phyloP scores from a whole-genome alignment of 1,140 invertebrate species.

The Drosophila bocki region DNA sequence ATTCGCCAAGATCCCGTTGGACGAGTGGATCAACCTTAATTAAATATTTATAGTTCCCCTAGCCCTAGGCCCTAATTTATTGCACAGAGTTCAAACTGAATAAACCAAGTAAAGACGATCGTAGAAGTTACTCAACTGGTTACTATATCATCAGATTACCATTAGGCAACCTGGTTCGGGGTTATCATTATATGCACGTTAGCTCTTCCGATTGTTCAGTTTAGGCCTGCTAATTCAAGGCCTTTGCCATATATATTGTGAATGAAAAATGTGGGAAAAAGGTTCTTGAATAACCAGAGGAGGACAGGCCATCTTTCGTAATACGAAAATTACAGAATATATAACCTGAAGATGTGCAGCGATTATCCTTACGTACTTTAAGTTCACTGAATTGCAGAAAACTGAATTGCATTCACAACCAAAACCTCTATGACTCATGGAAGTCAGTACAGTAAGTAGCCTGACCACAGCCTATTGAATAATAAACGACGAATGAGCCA shows the following conservation, averaged over 20 bases:
- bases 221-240: conserved; percentile 45
- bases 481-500: conserved; percentile 29
- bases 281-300: background rate
- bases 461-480: conserved; percentile 30
- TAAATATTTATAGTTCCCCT: conserved; percentile 34
- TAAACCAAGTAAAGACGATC: conserved; percentile 43
- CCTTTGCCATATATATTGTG: conserved; percentile 23
- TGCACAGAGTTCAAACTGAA: conserved; percentile 59
- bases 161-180: conserved; percentile 39
- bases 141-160: conserved; percentile 38
- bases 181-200: conserved; percentile 65
- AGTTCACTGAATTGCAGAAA: background rate
- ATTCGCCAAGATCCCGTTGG: conserved; percentile 91
- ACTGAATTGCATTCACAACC: background rate
- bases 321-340: background rate
- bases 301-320: background rate
- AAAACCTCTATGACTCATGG: background rate
- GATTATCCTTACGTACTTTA: background rate
- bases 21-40: conserved; percentile 87
- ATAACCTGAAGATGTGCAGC: background rate
- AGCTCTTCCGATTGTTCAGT: conserved; percentile 14
- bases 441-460: background rate
- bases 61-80: conserved; percentile 69
- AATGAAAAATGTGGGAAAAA: conserved; percentile 34
- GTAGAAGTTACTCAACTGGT: conserved; percentile 8